Percentiles rank a stretch among this genome's conserved stretches.
phyloP scores from a whole-genome alignment of 2,888 invertebrate genomes.

The Entomobrya proxima region DNA sequence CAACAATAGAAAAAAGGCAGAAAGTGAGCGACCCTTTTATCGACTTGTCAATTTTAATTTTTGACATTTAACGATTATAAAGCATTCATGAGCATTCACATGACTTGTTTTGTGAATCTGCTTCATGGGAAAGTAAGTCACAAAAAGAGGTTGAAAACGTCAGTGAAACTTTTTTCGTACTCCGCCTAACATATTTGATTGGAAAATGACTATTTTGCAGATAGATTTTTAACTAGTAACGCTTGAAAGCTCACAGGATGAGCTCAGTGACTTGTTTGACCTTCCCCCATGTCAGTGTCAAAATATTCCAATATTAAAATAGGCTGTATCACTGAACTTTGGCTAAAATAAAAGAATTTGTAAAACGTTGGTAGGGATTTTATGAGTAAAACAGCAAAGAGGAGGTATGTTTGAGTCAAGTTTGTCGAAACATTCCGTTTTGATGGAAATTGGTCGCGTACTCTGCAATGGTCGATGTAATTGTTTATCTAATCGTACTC shows the following conservation, averaged over 20 bases:
- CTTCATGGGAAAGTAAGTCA: too few species aligned
- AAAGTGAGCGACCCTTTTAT: constrained; percentile 44
- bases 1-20: constrained; percentile 3
- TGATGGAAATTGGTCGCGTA: too few species aligned
- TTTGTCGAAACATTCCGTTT: too few species aligned
- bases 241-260: neutral
- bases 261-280: neutral
- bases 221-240: too few species aligned
- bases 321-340: neutral
- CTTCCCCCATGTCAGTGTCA: constrained; percentile 43
- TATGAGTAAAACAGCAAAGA: neutral
- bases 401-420: constrained; percentile 23
- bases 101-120: too few species aligned
- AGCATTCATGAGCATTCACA: too few species aligned
- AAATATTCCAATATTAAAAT: constrained; percentile 30
- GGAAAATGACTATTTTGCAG: neutral
- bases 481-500: too few species aligned
- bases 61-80: constrained; percentile 31
- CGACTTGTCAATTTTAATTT: constrained; percentile 22
- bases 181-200: neutral
- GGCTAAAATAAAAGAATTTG: neutral
- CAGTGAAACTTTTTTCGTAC: too few species aligned
- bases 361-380: neutral
- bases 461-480: too few species aligned
- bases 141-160: too few species aligned